Percentiles rank a stretch among this genome's conserved stretches.
Evolutionary conservation across 2,888 invertebrate genomes (phyloP).

Genomic region (Autographa gamma): DNA sequence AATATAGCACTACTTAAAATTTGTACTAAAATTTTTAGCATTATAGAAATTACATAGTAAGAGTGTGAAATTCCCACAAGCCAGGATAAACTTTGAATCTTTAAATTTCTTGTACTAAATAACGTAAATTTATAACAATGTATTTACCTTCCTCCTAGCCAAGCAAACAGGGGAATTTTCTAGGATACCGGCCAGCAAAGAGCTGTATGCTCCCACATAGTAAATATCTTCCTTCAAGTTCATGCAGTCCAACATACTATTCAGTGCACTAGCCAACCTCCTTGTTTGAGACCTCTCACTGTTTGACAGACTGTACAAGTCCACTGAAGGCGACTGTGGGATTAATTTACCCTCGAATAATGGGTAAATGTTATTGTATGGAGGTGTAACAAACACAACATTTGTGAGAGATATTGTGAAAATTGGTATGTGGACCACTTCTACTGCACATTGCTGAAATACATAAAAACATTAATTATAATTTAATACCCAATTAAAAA

Average conservation of each 20-base stretch:
- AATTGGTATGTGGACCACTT: constrained; percentile 90
- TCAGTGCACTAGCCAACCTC: constrained; percentile 84
- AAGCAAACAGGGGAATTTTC: constrained; percentile 88
- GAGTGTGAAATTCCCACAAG: too few species aligned
- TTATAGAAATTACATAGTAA: too few species aligned
- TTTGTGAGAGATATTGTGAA: constrained; percentile 89
- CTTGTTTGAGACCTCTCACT: constrained; percentile 80
- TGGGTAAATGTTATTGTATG: constrained; percentile 89
- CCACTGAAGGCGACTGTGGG: constrained; percentile 72
- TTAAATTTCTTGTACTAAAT: too few species aligned
- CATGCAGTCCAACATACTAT: constrained; percentile 88
- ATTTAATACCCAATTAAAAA: too few species aligned
- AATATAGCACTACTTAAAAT: too few species aligned
- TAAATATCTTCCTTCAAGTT: constrained; percentile 91
- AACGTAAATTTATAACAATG: too few species aligned
- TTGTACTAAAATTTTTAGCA: too few species aligned
- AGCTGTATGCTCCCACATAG: constrained; percentile 90
- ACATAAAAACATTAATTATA: background rate
- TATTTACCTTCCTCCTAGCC: constrained; percentile 87
- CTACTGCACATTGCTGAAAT: constrained; percentile 89
- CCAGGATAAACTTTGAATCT: too few species aligned
- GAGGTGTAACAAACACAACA: constrained; percentile 90
- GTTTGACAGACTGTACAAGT: constrained; percentile 76
- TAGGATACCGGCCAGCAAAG: constrained; percentile 89
- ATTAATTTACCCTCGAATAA: constrained; percentile 77